Evolutionary conservation across 2,113 vertebrate species (phyloP).

Genomic region (Phycodurus eques): DNA sequence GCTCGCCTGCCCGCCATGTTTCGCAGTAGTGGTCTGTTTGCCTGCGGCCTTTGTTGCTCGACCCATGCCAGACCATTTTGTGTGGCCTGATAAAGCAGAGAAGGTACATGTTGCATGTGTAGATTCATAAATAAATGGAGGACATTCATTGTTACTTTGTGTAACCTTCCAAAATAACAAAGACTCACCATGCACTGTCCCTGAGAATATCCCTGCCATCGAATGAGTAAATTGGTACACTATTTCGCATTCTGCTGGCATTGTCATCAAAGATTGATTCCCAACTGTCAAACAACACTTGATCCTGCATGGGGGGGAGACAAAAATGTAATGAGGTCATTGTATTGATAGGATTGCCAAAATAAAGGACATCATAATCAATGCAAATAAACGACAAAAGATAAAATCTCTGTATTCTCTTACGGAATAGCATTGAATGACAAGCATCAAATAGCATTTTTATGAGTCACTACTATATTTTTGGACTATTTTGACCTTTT

Average conservation of each 20-base stretch:
- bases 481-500: too few species aligned
- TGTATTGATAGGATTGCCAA: background rate
- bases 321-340: background rate
- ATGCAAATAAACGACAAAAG: background rate
- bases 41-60: constrained; percentile 74
- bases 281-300: constrained; percentile 88
- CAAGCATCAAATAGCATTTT: too few species aligned
- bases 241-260: constrained; percentile 71
- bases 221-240: constrained; percentile 84
- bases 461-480: too few species aligned
- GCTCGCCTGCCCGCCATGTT: constrained; percentile 84
- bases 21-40: constrained; percentile 92
- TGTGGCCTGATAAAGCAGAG: constrained; percentile 79
- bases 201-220: constrained; percentile 87
- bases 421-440: too few species aligned
- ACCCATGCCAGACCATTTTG: constrained; percentile 94
- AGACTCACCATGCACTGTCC: constrained; percentile 84
- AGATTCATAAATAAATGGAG: background rate
- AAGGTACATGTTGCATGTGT: background rate
- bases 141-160: background rate
- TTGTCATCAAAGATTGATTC: constrained; percentile 83
- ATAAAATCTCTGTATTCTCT: background rate
- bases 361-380: background rate
- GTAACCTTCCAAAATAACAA: too few species aligned
- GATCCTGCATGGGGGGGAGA: constrained; percentile 71